phyloP scores from a whole-genome alignment of 2,888 invertebrate genomes.

The Pyrocoelia pectoralis region DNA sequence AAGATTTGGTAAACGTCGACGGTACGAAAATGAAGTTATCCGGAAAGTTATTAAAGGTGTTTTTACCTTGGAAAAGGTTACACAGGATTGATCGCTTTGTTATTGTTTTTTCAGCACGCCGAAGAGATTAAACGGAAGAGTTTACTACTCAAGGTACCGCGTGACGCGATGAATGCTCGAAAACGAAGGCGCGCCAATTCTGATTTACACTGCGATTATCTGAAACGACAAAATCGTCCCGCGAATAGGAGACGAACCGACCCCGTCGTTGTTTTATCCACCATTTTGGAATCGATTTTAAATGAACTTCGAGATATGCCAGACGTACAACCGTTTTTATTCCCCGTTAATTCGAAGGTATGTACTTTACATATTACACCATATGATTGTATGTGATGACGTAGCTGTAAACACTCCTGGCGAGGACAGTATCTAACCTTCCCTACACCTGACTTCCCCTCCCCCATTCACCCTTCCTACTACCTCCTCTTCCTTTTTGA shows the following conservation, averaged over 20 bases:
- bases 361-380: no score
- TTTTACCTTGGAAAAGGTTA: no score
- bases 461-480: no score
- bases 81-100: background rate
- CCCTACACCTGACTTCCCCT: no score
- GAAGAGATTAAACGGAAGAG: slow-evolving; percentile 86
- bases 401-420: no score
- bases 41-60: slow-evolving; percentile 84
- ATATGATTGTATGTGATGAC: no score
- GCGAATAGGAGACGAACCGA: slow-evolving; percentile 94
- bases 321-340: slow-evolving; percentile 91
- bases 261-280: slow-evolving; percentile 93
- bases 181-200: slow-evolving; percentile 73
- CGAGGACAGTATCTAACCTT: no score
- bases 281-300: slow-evolving; percentile 88
- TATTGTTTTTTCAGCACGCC: slow-evolving; percentile 69
- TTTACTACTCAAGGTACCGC: slow-evolving; percentile 79
- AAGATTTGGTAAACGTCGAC: slow-evolving; percentile 90
- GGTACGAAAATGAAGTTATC: slow-evolving; percentile 94
- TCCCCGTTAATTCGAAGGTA: slow-evolving; percentile 93
- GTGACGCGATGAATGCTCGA: slow-evolving; percentile 69
- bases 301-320: slow-evolving; percentile 93
- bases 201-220: slow-evolving; percentile 87
- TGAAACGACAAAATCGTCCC: slow-evolving; percentile 81
- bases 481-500: no score